These are phyloP conservation scores for Diloba caeruleocephala DNA, from an alignment of 2,888 invertebrate genomes.

Conservation along the genomic window DNA sequence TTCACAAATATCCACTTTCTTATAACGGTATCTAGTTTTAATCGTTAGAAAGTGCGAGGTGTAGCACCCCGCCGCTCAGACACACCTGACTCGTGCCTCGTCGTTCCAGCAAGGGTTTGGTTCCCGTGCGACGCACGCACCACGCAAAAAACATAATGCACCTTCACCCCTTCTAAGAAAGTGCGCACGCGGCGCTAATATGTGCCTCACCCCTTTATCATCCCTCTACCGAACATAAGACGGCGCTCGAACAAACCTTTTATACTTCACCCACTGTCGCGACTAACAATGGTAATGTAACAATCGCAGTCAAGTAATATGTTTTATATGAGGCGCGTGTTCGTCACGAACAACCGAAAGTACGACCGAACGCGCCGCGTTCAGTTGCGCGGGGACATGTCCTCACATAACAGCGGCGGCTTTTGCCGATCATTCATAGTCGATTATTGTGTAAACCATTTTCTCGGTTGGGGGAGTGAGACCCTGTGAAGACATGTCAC, in stretches of 20 bases:
- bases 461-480: background rate
- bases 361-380: background rate
- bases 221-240: constrained; percentile 15
- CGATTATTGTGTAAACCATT: background rate
- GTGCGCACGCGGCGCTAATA: constrained; percentile 44
- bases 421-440: too few relatives aligned
- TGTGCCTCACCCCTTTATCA: constrained; percentile 35
- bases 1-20: constrained; percentile 22
- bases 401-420: background rate
- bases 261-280: background rate
- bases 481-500: background rate
- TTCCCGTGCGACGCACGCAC: constrained; percentile 21
- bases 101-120: background rate
- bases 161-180: constrained; percentile 38
- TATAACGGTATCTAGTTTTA: background rate
- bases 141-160: constrained; percentile 32
- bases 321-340: constrained; percentile 2
- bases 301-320: background rate
- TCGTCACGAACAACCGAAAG: constrained; percentile 7
- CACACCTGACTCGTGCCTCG: constrained; percentile 22
- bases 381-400: background rate
- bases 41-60: constrained; percentile 15
- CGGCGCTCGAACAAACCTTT: constrained; percentile 1
- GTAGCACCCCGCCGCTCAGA: background rate
- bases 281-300: background rate